Conservation (phyloP, 2,888 invertebrate species). For the Leptura quadrifasciata region DNA sequence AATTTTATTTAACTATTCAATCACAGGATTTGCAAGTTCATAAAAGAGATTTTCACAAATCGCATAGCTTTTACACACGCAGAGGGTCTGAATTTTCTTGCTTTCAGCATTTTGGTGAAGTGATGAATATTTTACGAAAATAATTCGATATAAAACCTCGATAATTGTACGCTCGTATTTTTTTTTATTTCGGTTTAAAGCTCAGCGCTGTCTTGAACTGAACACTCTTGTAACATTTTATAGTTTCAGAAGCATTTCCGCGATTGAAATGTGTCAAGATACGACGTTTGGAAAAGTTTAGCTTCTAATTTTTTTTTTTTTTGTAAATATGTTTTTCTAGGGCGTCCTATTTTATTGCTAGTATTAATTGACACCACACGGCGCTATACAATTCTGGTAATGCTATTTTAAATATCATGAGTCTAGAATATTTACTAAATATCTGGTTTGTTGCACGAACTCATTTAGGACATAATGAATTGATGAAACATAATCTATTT, state of each 20-base stretch:
- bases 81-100: constrained; percentile 40
- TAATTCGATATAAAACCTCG: not conserved
- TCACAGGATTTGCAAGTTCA: not conserved
- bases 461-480: not conserved
- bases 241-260: not conserved
- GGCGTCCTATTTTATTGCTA: not conserved
- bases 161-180: not conserved
- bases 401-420: not conserved
- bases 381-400: not conserved
- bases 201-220: not conserved
- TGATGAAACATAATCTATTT: constrained; percentile 3
- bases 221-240: constrained; percentile 24
- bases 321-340: constrained; percentile 5
- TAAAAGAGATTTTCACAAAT: not conserved
- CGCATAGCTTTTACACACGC: not conserved
- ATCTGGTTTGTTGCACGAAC: not conserved
- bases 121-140: constrained; percentile 8
- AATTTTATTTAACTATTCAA: not conserved
- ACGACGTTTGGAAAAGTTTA: constrained; percentile 12
- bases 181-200: not conserved
- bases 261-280: not conserved
- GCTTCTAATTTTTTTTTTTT: not conserved
- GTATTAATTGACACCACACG: not conserved
- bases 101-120: constrained; percentile 29
- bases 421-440: not conserved